Base-by-base conservation (phyloP, 92 coral and sea anemone species). In the Ricordea florida region DNA sequence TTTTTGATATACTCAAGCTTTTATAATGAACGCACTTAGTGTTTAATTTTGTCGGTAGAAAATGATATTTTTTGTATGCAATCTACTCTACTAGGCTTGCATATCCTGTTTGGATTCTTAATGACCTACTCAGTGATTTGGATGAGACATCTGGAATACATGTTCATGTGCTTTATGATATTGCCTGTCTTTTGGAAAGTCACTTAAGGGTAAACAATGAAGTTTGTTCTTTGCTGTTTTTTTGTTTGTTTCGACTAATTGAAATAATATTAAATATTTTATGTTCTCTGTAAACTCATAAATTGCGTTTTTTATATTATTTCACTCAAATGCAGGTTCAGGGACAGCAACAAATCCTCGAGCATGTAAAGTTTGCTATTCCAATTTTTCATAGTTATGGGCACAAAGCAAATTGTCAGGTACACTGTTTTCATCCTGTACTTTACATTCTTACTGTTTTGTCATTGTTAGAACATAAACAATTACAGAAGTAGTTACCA, bases 41-140 rank as follows among this genome's bases (percentile, higher is more conserved):
- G n/a, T n/a, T n/a, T n/a, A n/a, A n/a, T n/a, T n/a, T n/a, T n/a
- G n/a, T n/a, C n/a, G n/a, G n/a, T n/a, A n/a, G n/a, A n/a, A n/a
- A n/a, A n/a, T n/a, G n/a, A n/a, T n/a, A n/a, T n/a, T n/a, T n/a
- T n/a, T n/a, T n/a, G n/a, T n/a, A 4, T 57, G 16, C 10, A 57
- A 10, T 24, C 10, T 57, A 3, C 34, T 71, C 20, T 32, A 32
- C 18, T 23, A 58, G 80, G 22, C 66, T 58, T 26, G 80, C 80
- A 11, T 74, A 74, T 43, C 70, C 80, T 25, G 80, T 74, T 43
- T 74, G 56, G 57, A 60, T 59, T 18, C 29, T 74, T 11, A 42
- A 57, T 33, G 42, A 74, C 24, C 70, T 74, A 10, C n/a, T 57
- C 30, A 52, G 44, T 17, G 71, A 47, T 17, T 22, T 43, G 5